Percentiles rank a stretch among this genome's conserved stretches.
phyloP scores from a whole-genome alignment of 2,797 vertebrate genomes.

The Nyctibius grandis region DNA sequence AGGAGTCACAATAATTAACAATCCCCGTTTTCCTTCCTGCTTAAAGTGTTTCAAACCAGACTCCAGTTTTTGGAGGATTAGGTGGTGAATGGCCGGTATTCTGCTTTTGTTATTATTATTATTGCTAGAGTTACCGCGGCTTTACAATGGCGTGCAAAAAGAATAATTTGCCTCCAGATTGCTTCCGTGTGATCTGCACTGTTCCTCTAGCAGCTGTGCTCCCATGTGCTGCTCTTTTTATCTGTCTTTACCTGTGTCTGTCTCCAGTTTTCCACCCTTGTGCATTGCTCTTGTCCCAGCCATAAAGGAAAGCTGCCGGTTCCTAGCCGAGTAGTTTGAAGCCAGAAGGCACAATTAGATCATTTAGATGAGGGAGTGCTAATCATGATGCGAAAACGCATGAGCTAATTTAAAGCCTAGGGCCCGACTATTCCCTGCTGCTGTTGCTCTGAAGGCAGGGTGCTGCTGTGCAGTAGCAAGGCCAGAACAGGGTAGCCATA shows the following conservation, averaged over 20 bases:
- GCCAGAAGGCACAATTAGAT: not conserved
- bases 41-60: not conserved
- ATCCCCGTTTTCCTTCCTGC: not conserved
- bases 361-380: not conserved
- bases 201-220: not conserved
- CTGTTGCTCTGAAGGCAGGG: not conserved
- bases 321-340: not conserved
- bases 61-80: not conserved
- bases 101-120: not conserved
- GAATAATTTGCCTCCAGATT: accelerated
- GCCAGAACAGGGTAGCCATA: not conserved
- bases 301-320: not conserved
- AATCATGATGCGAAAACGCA: not conserved
- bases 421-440: not conserved
- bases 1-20: accelerated
- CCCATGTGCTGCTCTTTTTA: accelerated
- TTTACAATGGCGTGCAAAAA: not conserved
- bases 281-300: accelerated
- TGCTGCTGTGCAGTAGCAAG: not conserved
- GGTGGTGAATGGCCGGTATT: not conserved
- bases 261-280: not conserved
- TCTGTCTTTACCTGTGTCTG: not conserved
- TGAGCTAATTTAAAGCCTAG: not conserved
- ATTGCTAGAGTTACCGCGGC: not conserved
- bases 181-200: not conserved